Evolutionary conservation across 2,888 invertebrate genomes (phyloP).

Genomic region (Oxystoma pomonae): DNA sequence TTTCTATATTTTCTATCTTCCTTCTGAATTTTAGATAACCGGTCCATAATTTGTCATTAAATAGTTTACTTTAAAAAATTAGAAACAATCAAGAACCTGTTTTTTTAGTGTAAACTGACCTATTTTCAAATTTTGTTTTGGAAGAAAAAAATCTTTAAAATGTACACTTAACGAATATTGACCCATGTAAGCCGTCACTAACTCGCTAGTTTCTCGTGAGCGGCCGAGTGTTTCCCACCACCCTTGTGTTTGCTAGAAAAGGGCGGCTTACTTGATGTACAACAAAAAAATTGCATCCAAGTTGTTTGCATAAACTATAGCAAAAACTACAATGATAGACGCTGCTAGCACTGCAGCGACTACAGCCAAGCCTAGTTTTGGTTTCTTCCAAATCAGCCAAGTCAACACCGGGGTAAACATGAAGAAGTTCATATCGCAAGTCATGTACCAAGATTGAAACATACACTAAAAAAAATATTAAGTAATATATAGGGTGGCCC

Average conservation of each 20-base stretch:
- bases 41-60: too few relatives aligned
- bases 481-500: not conserved
- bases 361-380: conserved; percentile 30
- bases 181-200: too few relatives aligned
- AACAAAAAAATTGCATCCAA: conserved; percentile 37
- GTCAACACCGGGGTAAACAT: conserved; percentile 34
- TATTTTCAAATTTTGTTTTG: too few relatives aligned
- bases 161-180: too few relatives aligned
- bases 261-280: conserved; percentile 37
- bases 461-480: conserved; percentile 21
- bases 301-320: conserved; percentile 33
- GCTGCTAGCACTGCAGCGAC: conserved; percentile 26
- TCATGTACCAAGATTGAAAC: conserved; percentile 26
- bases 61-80: too few relatives aligned
- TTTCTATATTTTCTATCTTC: too few relatives aligned
- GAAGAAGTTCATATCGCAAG: conserved; percentile 34
- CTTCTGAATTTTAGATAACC: too few relatives aligned
- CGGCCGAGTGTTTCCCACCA: not conserved
- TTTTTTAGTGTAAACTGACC: too few relatives aligned
- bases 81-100: too few relatives aligned
- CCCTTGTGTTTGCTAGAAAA: not conserved
- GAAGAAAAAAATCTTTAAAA: too few relatives aligned
- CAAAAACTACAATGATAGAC: conserved; percentile 35
- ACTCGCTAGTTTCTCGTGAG: not conserved
- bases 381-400: conserved; percentile 35